Conservation (phyloP, 30 jellyfish, hydroid and myxozoan genomes). For the Morbakka virulenta region DNA sequence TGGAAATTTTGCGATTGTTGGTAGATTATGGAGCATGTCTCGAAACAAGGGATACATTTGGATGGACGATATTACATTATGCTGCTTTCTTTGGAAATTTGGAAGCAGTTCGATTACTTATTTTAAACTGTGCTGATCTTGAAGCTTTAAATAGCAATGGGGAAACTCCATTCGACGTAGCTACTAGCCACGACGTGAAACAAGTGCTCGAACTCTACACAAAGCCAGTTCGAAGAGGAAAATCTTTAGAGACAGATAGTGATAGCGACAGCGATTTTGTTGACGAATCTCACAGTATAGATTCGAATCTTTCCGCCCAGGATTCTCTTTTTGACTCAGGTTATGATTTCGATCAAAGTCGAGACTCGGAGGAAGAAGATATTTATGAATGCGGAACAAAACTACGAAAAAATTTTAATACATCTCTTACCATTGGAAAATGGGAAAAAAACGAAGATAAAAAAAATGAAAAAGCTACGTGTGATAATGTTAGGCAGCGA, state of each 20-base stretch:
- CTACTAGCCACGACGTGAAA: constrained; percentile 45
- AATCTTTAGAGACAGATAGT: not conserved
- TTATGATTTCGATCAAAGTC: constrained; percentile 19
- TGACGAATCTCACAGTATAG: constrained; percentile 10
- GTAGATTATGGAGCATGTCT: constrained; percentile 88
- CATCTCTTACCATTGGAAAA: not conserved
- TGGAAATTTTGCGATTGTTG: constrained; percentile 72
- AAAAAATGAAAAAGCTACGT: not conserved
- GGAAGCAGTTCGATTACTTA: constrained; percentile 73
- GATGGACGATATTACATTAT: constrained; percentile 87
- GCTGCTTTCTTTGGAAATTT: constrained; percentile 70
- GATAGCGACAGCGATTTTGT: constrained; percentile 1
- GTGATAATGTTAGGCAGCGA: too few species aligned
- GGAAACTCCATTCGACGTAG: constrained; percentile 66
- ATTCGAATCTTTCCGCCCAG: not conserved
- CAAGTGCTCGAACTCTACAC: not conserved
- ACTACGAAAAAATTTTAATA: not conserved
- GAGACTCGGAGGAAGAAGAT: constrained; percentile 13
- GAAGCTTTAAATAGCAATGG: constrained; percentile 41
- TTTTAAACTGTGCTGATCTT: constrained; percentile 71
- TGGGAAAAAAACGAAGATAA: not conserved
- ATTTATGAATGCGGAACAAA: constrained; percentile 1
- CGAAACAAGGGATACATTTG: constrained; percentile 67
- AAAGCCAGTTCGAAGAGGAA: constrained; percentile 1
- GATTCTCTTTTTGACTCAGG: constrained; percentile 16